Evolutionary conservation across 2,888 invertebrate genomes (phyloP).

Genomic region (Parnassius apollo): DNA sequence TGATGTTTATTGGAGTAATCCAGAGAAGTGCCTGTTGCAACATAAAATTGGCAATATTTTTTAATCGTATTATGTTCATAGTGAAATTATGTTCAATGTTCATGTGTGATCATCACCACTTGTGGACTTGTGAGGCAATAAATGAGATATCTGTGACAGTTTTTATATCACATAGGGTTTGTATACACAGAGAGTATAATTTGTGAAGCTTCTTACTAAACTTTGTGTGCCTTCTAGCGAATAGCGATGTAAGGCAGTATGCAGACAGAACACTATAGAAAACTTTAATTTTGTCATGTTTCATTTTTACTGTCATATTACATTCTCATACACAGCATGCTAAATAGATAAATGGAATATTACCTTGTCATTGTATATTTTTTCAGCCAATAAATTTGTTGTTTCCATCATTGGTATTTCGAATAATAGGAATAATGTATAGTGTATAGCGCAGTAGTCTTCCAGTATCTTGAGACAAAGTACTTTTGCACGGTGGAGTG

Average conservation of each 20-base stretch:
- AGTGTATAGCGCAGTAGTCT: constrained; percentile 79
- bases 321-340: constrained; percentile 50
- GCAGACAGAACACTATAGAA: constrained; percentile 62
- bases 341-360: neutral
- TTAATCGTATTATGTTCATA: constrained; percentile 69
- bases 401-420: constrained; percentile 55
- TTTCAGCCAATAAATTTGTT: constrained; percentile 41
- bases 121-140: constrained; percentile 33
- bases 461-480: constrained; percentile 75
- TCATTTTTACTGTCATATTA: constrained; percentile 4
- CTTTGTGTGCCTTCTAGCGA: constrained; percentile 81
- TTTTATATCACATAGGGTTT: constrained; percentile 33
- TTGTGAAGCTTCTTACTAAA: constrained; percentile 80
- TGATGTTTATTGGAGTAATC: constrained; percentile 80
- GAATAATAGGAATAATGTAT: constrained; percentile 69
- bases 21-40: constrained; percentile 80
- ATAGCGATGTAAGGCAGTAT: constrained; percentile 77
- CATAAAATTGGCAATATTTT: constrained; percentile 80
- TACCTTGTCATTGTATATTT: constrained; percentile 52
- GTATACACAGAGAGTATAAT: constrained; percentile 50
- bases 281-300: constrained; percentile 4
- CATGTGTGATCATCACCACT: constrained; percentile 44
- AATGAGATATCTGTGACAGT: constrained; percentile 29
- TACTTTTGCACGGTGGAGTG: constrained; percentile 47
- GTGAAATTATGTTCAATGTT: constrained; percentile 66